These are phyloP conservation scores for Dicrostonyx torquatus DNA, from an alignment of 2,797 vertebrate genomes.

Conservation along the genomic window DNA sequence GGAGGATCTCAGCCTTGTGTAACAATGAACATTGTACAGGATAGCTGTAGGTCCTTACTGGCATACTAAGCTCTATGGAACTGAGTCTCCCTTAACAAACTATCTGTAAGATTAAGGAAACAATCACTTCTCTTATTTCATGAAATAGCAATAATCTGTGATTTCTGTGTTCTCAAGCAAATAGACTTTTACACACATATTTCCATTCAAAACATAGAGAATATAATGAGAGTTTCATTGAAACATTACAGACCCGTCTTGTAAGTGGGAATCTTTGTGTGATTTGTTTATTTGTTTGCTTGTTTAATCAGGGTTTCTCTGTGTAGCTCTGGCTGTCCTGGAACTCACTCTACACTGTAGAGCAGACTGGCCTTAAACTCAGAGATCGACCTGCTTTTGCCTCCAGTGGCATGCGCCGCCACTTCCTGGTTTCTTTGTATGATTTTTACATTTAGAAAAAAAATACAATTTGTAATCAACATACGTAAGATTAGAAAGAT, in stretches of 20 bases:
- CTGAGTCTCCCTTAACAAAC: not conserved
- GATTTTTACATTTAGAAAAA: not conserved
- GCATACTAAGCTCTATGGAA: not conserved
- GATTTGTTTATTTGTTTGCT: not conserved
- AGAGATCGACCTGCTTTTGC: not conserved
- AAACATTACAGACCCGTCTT: not conserved
- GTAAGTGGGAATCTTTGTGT: not conserved
- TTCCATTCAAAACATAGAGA: not conserved
- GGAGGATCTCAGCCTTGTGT: not conserved
- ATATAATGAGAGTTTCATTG: not conserved
- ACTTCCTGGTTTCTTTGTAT: not conserved
- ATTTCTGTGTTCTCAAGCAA: not conserved
- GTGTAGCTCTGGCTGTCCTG: not conserved
- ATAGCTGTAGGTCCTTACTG: not conserved
- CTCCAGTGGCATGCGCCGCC: not conserved
- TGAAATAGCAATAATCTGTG: not conserved
- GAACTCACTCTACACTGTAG: not conserved
- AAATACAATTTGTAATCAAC: not conserved
- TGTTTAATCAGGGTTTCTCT: not conserved
- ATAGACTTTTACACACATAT: not conserved
- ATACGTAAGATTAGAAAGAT: not conserved
- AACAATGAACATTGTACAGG: not conserved
- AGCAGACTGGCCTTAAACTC: not conserved
- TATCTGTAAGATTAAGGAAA: not conserved
- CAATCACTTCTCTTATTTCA: not conserved